These are phyloP conservation scores for Aphaenogaster ashmeadi DNA, from an alignment of 1,140 invertebrate genomes.

Conservation along the genomic window DNA sequence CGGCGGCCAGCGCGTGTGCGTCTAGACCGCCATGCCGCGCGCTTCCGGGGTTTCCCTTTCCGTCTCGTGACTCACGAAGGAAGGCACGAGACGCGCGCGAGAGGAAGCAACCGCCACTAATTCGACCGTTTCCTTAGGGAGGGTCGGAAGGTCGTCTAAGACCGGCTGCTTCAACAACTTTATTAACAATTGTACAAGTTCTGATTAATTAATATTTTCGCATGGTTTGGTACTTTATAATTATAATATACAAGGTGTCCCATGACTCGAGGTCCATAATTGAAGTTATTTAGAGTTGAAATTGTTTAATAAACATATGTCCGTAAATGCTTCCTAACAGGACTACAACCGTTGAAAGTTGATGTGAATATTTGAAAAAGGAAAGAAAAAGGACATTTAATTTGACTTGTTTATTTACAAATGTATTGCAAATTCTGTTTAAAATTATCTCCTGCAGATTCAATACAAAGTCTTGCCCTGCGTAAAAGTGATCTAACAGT, in stretches of 20 bases:
- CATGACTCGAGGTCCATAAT: too few species aligned
- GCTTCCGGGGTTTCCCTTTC: slow-evolving; percentile 74
- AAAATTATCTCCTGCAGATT: too few species aligned
- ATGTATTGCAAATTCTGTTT: too few species aligned
- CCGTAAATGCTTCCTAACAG: too few species aligned
- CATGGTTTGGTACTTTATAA: background rate
- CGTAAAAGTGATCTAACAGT: too few species aligned
- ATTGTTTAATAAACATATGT: too few species aligned
- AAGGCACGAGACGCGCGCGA: slow-evolving; percentile 47
- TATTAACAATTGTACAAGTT: background rate
- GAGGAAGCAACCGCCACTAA: slow-evolving; percentile 50
- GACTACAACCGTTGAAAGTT: too few species aligned
- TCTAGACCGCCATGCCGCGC: slow-evolving; percentile 54
- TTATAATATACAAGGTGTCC: background rate
- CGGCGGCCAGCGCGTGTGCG: slow-evolving; percentile 45
- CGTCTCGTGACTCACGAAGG: slow-evolving; percentile 65
- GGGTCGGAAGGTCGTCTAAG: slow-evolving; percentile 9
- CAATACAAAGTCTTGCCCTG: too few species aligned
- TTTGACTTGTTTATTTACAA: too few species aligned
- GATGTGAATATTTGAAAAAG: too few species aligned
- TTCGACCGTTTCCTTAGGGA: slow-evolving; percentile 43
- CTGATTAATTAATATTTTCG: background rate
- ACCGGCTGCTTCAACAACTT: background rate
- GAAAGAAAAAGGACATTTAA: too few species aligned
- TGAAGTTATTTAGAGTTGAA: too few species aligned